These are phyloP conservation scores for Phycodurus eques DNA, from an alignment of 2,113 vertebrate genomes.

Conservation along the genomic window DNA sequence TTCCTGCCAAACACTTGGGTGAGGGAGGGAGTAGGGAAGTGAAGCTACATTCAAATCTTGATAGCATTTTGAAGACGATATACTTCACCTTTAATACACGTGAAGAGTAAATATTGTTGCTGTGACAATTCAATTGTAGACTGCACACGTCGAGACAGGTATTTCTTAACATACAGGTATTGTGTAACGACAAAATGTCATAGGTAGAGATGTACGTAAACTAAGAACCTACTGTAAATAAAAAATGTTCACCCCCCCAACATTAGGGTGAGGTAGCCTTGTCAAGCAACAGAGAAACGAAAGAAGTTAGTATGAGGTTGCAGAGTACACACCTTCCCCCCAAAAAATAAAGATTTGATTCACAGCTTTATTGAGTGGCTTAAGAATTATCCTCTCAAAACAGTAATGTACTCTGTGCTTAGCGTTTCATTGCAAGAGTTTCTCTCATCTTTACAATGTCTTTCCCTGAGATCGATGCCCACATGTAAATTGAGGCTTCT, in stretches of 20 bases:
- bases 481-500: conserved; percentile 63
- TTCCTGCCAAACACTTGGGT: no score
- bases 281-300: conserved; percentile 7
- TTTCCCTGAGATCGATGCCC: conserved; percentile 58
- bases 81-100: no score
- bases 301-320: neutral
- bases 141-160: no score
- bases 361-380: conserved; percentile 30
- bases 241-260: neutral
- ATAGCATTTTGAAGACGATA: no score
- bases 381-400: conserved; percentile 37
- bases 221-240: neutral
- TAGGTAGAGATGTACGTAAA: neutral
- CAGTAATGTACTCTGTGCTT: conserved; percentile 52
- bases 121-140: no score
- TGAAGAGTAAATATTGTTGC: no score
- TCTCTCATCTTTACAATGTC: conserved; percentile 45
- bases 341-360: conserved; percentile 17
- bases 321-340: conserved; percentile 13
- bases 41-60: no score
- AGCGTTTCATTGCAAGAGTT: conserved; percentile 53
- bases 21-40: no score
- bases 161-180: no score
- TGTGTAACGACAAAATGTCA: neutral
- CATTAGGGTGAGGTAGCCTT: conserved; percentile 4